Evolutionary conservation across 2,888 invertebrate genomes (phyloP).

Genomic region (Dynastes tityus): DNA sequence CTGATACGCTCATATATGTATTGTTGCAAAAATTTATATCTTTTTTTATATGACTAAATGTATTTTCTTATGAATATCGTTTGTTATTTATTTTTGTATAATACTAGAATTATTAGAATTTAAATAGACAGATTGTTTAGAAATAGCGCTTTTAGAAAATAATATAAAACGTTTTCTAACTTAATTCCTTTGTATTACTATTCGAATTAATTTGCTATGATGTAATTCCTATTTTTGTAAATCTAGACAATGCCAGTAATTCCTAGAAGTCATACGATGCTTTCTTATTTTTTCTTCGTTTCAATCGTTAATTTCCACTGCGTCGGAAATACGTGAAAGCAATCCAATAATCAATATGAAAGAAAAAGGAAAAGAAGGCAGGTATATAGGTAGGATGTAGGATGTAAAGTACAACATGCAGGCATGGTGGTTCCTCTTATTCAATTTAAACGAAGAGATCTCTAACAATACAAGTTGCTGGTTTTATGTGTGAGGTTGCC

Average conservation of each 20-base stretch:
- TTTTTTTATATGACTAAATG: no score
- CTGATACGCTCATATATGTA: no score
- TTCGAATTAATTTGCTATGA: no score
- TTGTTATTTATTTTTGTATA: no score
- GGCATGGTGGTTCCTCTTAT: background rate
- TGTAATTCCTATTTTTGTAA: background rate
- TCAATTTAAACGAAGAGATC: background rate
- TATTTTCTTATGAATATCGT: no score
- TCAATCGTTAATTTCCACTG: background rate
- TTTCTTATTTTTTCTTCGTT: background rate
- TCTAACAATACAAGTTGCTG: constrained; percentile 18
- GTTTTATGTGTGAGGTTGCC: constrained; percentile 1
- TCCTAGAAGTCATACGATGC: background rate
- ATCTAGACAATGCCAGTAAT: background rate
- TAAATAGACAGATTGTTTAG: no score
- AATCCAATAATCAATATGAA: background rate
- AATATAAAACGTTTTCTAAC: no score
- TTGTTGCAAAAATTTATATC: no score
- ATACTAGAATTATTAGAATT: no score
- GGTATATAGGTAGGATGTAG: background rate
- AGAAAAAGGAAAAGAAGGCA: background rate
- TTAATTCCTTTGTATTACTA: no score
- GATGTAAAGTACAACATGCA: background rate
- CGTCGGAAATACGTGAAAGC: background rate
- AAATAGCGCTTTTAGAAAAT: no score